Evolutionary conservation across 1,140 invertebrate genomes (phyloP).

Genomic region (Hyphantria cunea): DNA sequence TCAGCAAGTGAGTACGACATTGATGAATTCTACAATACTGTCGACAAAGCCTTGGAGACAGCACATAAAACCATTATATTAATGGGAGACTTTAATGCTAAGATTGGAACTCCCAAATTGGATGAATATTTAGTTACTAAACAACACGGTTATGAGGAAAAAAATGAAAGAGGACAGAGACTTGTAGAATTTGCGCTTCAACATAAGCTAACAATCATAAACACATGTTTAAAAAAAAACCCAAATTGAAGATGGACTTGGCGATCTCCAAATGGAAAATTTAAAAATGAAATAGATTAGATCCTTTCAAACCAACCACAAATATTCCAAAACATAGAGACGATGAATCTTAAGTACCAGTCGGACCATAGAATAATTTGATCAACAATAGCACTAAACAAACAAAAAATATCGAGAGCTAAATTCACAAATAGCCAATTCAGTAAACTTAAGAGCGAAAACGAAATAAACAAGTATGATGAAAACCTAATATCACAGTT

Average conservation of each 20-base stretch:
- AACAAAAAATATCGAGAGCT: slow-evolving; percentile 17
- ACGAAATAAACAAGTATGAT: no score
- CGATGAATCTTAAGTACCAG: slow-evolving; percentile 35
- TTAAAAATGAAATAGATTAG: slow-evolving; percentile 44
- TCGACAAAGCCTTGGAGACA: no score
- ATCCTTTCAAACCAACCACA: slow-evolving; percentile 32
- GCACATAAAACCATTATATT: no score
- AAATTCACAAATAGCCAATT: slow-evolving; percentile 1
- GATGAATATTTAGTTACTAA: no score
- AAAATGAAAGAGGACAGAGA: no score
- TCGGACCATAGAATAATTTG: slow-evolving; percentile 17
- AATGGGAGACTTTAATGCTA: no score
- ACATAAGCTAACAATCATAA: slow-evolving; percentile 8
- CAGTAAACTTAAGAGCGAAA: slow-evolving; percentile 15
- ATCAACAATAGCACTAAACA: slow-evolving; percentile 23
- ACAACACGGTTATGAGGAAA: no score
- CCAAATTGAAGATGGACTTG: not conserved
- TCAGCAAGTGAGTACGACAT: no score
- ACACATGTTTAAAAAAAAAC: not conserved
- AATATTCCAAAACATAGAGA: slow-evolving; percentile 32
- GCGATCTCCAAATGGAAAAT: slow-evolving; percentile 9
- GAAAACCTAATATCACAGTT: slow-evolving; percentile 16
- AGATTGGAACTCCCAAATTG: no score
- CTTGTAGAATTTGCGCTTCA: no score
- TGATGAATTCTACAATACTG: no score